phyloP scores from a whole-genome alignment of 2,113 vertebrate genomes.

The Burhinus oedicnemus region DNA sequence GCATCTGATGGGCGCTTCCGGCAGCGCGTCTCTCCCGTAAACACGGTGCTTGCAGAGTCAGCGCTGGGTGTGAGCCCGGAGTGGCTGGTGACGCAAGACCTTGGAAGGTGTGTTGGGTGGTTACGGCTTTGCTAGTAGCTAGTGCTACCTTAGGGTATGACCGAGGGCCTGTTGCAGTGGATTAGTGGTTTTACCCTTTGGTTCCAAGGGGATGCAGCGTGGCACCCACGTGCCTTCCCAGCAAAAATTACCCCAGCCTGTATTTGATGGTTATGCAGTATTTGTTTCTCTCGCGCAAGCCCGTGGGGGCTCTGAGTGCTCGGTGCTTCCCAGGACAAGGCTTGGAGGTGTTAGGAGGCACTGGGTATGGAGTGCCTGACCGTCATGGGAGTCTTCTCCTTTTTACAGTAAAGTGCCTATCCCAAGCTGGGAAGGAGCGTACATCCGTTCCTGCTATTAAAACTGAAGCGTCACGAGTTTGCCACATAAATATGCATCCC shows the following conservation, averaged over 20 bases:
- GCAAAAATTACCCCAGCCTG: background rate
- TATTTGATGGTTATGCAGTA: accelerated
- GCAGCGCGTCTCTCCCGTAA: background rate
- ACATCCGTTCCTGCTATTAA: background rate
- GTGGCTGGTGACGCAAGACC: background rate
- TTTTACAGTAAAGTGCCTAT: background rate
- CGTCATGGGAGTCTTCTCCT: background rate
- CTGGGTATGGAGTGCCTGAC: background rate
- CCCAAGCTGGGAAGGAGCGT: background rate
- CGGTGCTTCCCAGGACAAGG: background rate
- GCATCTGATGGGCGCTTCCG: background rate
- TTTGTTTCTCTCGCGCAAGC: background rate
- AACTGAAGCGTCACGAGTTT: background rate
- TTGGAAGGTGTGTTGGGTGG: background rate
- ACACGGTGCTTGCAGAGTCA: background rate
- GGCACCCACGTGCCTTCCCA: background rate
- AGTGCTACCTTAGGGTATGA: background rate
- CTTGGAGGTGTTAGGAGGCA: background rate
- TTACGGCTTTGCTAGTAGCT: background rate
- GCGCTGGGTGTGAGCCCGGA: background rate
- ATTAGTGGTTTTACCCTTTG: background rate
- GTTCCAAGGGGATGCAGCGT: accelerated
- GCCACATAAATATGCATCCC: background rate
- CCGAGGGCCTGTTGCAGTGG: background rate
- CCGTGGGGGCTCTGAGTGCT: background rate